A percentile compares a stretch with the other conserved stretches of the same genome.
phyloP scores from a whole-genome alignment of 2,888 invertebrate species.

The Drosophila tripunctata region DNA sequence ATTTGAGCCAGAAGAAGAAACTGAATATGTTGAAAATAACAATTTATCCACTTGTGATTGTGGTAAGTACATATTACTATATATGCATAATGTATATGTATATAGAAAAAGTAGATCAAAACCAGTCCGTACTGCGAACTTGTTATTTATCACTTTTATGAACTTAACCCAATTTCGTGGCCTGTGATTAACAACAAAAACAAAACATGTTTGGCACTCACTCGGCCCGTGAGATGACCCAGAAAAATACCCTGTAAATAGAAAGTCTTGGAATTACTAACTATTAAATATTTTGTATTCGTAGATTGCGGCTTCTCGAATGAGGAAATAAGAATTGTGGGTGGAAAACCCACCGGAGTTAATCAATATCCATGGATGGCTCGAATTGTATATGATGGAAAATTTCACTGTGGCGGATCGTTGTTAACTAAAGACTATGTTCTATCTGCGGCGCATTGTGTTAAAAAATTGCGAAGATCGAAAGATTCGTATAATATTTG shows the following conservation, averaged over 20 bases:
- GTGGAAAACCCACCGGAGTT: constrained; percentile 91
- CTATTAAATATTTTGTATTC: constrained; percentile 73
- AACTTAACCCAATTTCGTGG: constrained; percentile 10
- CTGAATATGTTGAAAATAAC: constrained; percentile 86
- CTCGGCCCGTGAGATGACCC: background rate
- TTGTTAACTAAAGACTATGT: constrained; percentile 93
- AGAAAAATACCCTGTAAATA: background rate
- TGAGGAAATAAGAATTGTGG: constrained; percentile 94
- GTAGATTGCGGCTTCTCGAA: constrained; percentile 93
- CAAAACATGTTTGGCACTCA: background rate
- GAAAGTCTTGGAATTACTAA: background rate
- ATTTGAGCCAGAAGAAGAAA: constrained; percentile 86
- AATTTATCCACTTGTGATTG: constrained; percentile 89
- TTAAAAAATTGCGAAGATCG: constrained; percentile 90
- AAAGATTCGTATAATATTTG: constrained; percentile 93
- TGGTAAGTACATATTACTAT: constrained; percentile 85
- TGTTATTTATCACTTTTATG: constrained; percentile 8
- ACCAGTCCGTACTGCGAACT: background rate
- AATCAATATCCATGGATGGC: constrained; percentile 96
- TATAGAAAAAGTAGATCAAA: background rate
- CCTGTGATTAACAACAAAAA: background rate
- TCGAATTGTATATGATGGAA: constrained; percentile 93
- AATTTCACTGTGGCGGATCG: constrained; percentile 95
- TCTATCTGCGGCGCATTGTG: constrained; percentile 94
- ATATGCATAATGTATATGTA: background rate